These are phyloP conservation scores for Calycopis cecrops DNA, from an alignment of 1,140 invertebrate genomes.

Conservation along the genomic window DNA sequence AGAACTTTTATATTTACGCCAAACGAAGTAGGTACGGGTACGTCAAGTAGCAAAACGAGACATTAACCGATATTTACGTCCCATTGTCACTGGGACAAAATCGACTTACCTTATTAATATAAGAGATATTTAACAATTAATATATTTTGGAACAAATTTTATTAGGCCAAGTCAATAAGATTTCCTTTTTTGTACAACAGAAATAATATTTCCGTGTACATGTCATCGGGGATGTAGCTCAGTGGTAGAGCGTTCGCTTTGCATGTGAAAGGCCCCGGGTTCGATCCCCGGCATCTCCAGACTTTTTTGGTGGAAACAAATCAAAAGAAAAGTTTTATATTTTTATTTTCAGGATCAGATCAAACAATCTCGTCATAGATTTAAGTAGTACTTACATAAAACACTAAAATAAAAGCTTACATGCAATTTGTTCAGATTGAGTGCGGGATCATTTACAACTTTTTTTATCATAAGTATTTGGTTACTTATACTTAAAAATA, in stretches of 20 bases:
- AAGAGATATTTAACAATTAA: no score
- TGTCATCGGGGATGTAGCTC: slow-evolving; percentile 72
- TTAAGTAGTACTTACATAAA: neutral
- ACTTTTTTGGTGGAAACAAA: slow-evolving; percentile 19
- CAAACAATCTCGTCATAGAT: neutral
- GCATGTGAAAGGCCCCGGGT: slow-evolving; percentile 76
- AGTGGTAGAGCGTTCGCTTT: slow-evolving; percentile 94
- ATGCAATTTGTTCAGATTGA: slow-evolving; percentile 15
- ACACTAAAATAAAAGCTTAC: slow-evolving; percentile 15
- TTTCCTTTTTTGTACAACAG: no score
- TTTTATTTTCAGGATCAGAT: slow-evolving; percentile 14
- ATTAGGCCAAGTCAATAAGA: no score
- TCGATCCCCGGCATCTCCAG: slow-evolving; percentile 40
- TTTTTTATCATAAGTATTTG: neutral
- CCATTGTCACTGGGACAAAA: no score
- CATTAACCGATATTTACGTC: no score
- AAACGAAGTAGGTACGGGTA: no score
- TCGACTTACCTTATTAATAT: no score
- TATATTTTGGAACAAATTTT: no score
- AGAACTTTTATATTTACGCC: no score
- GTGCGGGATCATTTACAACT: neutral
- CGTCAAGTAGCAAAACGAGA: no score
- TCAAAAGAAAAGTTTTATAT: neutral
- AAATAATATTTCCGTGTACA: no score
- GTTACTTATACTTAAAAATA: neutral